Evolutionary conservation across 2,888 invertebrate genomes (phyloP), one percentile per base, ranked within the genome.

Genomic region (Metallyticus violacea): DNA sequence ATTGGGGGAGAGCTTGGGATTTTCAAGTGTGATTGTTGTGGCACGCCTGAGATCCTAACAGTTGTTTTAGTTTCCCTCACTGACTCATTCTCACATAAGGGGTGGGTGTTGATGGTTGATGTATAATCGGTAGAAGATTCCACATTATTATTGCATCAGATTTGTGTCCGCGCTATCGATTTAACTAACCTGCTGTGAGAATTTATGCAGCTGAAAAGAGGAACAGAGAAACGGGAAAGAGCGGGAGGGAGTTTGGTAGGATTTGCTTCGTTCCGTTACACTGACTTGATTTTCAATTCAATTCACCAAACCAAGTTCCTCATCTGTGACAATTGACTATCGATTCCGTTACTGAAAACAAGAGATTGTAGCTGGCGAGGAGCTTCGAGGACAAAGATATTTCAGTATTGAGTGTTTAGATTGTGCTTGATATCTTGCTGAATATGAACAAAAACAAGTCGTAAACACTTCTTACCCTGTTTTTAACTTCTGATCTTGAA

Each of bases 221-320:
- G 26, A 77, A 79, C 22, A 78, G 40, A 15, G 7, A 15, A 1
- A 15, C 0, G 15, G 3, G 9, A 9, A 7, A 9, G 26, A 26
- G 26, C 9, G 81, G 27, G 2, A 62, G 22, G 85, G n/a, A n/a
- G n/a, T n/a, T n/a, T n/a, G n/a, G n/a, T n/a, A n/a, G 77, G 85
- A 86, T 86, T 85, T 87, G 26, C 80, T 86, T 85, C 86, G 86
- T 87, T 87, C 85, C 87, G 86, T 85, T 80, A 84, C 87, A 79
- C 83, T 79, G 81, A 83, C 82, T 85, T 87, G 62, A 76, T 86
- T 82, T 87, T 82, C 85, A 87, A 87, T 85, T 85, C 83, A 76
- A 81, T 87, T 87, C 87, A 82, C 79, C 62, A 85, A 86, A 85
- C 81, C 28, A 62, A 79, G 83, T 86, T 85, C 78, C 81, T 85